Base-by-base conservation (phyloP, 53 echinoderm and acorn worm species). In the Apostichopus leukothele region DNA sequence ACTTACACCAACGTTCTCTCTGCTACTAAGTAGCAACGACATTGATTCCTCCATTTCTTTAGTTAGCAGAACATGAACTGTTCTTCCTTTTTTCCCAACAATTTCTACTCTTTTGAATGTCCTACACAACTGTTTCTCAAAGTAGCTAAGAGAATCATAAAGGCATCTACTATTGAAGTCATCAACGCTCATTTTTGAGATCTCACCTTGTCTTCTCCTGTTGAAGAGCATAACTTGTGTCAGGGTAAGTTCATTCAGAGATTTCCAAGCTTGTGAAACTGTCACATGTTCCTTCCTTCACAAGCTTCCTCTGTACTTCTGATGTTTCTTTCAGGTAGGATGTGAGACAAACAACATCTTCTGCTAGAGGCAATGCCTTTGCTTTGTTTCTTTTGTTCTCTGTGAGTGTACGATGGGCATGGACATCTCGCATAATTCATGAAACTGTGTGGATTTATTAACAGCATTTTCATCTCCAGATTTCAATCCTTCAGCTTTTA, bases 1-100 rank as follows among this genome's bases (percentile, higher is more conserved):
- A 61, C 75, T 76, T 21, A 94, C 86, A 27, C 92, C 92, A 73
- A 86, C 90, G 13, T 79, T 51, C 57, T 68, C 50, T 84, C 94
- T 89, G 19, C 79, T 88, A 79, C 60, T 73, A 2, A 84, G 75
- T 5, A 94, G 75, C 76, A 86, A 63, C 5, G 88, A 86, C 78
- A 94, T 66, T 9, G 84, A 74, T 60, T 86, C 25, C 55, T 92
- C 91, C 92, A 92, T 80, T 4, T 76, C 67, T 59, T 74, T 63
- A 73, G 93, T 91, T 1, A 91, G 19, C 51, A 96, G 88, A 13
- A 96, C 78, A 67, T 94, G 96, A n/a, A 96, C 94, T 87, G 92
- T 93, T 18, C 87, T 85, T 19, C 86, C 85, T 19, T 89, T 89
- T 73, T 92, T 89, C 10, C 92, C 92, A 9, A 61, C 61, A 50